These are phyloP conservation scores for Orthosia cruda DNA, from an alignment of 2,888 invertebrate genomes.

Conservation along the genomic window DNA sequence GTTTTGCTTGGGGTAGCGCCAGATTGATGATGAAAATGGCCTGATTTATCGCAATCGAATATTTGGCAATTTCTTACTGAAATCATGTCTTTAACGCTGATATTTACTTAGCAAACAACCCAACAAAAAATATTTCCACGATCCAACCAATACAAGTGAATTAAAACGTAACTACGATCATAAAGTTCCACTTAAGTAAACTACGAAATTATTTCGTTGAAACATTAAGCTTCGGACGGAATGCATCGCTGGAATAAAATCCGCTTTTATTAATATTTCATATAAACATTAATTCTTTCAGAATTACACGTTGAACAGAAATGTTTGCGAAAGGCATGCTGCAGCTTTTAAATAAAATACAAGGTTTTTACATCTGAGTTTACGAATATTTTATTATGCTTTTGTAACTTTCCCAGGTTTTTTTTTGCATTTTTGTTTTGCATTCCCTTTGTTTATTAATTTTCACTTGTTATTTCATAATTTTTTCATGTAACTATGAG, in stretches of 20 bases:
- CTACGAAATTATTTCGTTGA: background rate
- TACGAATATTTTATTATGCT: no score
- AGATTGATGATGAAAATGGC: no score
- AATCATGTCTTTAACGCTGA: background rate
- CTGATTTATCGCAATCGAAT: no score
- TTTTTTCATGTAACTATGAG: no score
- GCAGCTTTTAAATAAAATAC: background rate
- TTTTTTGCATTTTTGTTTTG: no score
- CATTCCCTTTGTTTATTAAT: no score
- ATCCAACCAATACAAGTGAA: background rate
- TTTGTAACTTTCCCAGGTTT: no score
- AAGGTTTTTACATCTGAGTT: conserved; percentile 2
- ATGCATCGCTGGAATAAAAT: background rate
- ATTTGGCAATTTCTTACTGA: no score
- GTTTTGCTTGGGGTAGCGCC: no score
- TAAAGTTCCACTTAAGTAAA: background rate
- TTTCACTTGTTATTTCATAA: no score
- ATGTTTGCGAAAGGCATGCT: conserved; percentile 9
- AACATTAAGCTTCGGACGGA: background rate
- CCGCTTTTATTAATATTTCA: conserved; percentile 9
- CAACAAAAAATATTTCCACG: background rate
- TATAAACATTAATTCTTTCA: conserved; percentile 1
- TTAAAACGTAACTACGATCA: background rate
- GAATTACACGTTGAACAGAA: background rate
- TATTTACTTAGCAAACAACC: background rate